These are phyloP conservation scores for Lacanobia wlatinum DNA, from an alignment of 2,888 invertebrate species.

Conservation along the genomic window DNA sequence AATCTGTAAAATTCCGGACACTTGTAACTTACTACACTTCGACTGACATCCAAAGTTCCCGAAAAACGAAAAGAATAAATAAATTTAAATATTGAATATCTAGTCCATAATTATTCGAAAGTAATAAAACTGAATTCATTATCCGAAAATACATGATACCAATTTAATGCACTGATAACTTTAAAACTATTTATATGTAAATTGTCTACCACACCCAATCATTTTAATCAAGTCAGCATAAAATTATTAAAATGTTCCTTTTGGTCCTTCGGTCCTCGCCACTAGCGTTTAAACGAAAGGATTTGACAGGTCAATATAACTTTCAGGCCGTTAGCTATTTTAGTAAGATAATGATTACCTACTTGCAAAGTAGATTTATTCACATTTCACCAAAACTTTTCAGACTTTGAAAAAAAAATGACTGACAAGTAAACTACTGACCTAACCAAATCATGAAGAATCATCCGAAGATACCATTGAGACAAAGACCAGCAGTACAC, in stretches of 20 bases:
- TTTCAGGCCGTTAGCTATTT: not conserved
- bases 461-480: not conserved
- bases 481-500: conserved; percentile 1
- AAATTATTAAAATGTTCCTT: conserved; percentile 23
- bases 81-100: not conserved
- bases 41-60: no score
- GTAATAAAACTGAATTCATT: conserved; percentile 26
- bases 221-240: conserved; percentile 37
- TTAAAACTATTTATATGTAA: conserved; percentile 52
- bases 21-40: no score
- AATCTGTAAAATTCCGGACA: no score
- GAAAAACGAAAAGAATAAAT: not conserved
- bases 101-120: conserved; percentile 3
- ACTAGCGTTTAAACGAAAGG: not conserved
- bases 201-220: conserved; percentile 37
- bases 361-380: not conserved
- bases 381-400: not conserved
- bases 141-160: conserved; percentile 28
- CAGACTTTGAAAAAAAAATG: not conserved
- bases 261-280: not conserved
- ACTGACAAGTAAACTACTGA: no score
- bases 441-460: not conserved
- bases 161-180: conserved; percentile 49
- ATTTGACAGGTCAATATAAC: not conserved
- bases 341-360: not conserved